Conservation (phyloP, 1,140 invertebrate species). For the fruit fly (Drosophila melanogaster) region DNA sequence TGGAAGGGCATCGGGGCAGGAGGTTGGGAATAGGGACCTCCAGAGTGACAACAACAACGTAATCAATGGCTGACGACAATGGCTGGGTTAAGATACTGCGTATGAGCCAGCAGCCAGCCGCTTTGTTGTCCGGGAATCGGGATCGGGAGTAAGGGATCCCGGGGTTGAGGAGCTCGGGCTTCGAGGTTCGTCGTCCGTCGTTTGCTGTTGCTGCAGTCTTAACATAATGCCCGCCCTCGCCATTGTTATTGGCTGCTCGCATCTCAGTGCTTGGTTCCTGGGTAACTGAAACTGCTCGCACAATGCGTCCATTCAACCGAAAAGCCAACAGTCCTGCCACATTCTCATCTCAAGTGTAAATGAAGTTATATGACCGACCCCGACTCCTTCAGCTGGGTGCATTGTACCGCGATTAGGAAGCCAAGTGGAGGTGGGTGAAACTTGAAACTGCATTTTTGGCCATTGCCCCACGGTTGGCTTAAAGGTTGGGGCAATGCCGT, state of each 20-base stretch:
- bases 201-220: slow-evolving; percentile 23
- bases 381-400: slow-evolving; percentile 13
- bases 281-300: slow-evolving; percentile 18
- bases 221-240: slow-evolving; percentile 46
- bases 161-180: too few relatives aligned
- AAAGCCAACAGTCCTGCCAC: slow-evolving; percentile 58
- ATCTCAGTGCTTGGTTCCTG: neutral
- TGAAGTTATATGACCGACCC: slow-evolving; percentile 54
- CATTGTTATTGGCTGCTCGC: slow-evolving; percentile 63
- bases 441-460: slow-evolving; percentile 64
- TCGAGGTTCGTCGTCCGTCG: slow-evolving; percentile 3
- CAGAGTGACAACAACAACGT: slow-evolving; percentile 51
- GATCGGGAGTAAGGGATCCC: too few relatives aligned
- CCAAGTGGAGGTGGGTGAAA: slow-evolving; percentile 9
- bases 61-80: slow-evolving; percentile 71
- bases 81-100: slow-evolving; percentile 58
- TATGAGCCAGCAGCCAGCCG: slow-evolving; percentile 23
- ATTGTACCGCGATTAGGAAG: slow-evolving; percentile 39
- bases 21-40: neutral
- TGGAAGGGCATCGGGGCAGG: neutral
- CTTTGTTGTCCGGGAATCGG: slow-evolving; percentile 21
- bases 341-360: slow-evolving; percentile 60
- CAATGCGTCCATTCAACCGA: slow-evolving; percentile 76
- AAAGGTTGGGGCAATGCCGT: slow-evolving; percentile 14
- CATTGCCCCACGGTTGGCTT: slow-evolving; percentile 54